Conservation (phyloP, 2,888 invertebrate species). For the Drosophila pegasa region DNA sequence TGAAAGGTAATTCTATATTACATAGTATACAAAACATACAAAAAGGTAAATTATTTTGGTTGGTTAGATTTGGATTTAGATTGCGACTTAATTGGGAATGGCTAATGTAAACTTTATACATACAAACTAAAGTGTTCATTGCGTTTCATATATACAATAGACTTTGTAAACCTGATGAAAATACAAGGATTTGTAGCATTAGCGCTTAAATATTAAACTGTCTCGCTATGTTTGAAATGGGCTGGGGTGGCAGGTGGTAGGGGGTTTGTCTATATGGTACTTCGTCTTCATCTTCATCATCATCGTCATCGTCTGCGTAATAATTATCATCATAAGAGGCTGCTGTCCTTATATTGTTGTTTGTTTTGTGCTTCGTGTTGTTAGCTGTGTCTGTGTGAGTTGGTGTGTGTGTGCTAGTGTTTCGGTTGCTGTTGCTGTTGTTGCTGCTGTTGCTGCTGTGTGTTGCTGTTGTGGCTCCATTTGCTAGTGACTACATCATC, state of each 20-base stretch:
- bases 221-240: slow-evolving; percentile 18
- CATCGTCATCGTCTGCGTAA: slow-evolving; percentile 4
- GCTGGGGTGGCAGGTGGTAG: slow-evolving; percentile 2
- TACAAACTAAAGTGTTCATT: slow-evolving; percentile 71
- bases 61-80: slow-evolving; percentile 1
- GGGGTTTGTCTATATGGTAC: slow-evolving; percentile 17
- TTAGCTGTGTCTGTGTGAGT: slow-evolving; percentile 32
- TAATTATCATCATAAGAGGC: slow-evolving; percentile 24
- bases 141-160: slow-evolving; percentile 63
- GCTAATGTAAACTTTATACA: slow-evolving; percentile 61
- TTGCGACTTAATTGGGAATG: slow-evolving; percentile 60
- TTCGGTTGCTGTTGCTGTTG: slow-evolving; percentile 24
- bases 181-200: slow-evolving; percentile 62
- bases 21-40: slow-evolving; percentile 19
- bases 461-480: slow-evolving; percentile 45
- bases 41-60: neutral
- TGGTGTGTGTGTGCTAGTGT: slow-evolving; percentile 19
- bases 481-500: slow-evolving; percentile 65
- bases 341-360: slow-evolving; percentile 36
- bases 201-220: slow-evolving; percentile 62
- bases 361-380: slow-evolving; percentile 33
- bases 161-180: slow-evolving; percentile 52
- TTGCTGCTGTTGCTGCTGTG: slow-evolving; percentile 33
- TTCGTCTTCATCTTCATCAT: slow-evolving; percentile 21
- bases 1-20: slow-evolving; percentile 30